Base-by-base conservation (phyloP, 2,888 invertebrate species). In the Acleris holmiana region DNA sequence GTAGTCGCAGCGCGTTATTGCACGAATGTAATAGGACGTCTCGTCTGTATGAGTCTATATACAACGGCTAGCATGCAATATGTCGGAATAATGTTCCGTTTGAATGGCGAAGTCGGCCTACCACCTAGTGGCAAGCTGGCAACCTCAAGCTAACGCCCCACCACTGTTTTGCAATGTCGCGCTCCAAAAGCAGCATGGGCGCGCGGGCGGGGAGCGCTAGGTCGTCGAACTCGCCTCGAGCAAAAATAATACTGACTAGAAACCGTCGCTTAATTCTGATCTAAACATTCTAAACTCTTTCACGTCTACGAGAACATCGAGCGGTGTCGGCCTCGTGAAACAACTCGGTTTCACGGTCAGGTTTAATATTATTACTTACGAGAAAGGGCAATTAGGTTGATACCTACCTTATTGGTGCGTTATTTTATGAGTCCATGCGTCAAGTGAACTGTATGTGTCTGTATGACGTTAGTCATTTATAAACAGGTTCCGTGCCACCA, bases 121-220 rank as follows among this genome's bases (percentile, higher is more conserved):
- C 63, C 57, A 55, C 51, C 46, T 57, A 59, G 61, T 66, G 67
- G 53, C 49, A 47, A 63, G 63, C 60, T 63, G 63, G 59, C 56
- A 57, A 62, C 66, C 44, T 64, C 64, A 66, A 61, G 61, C 56
- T 53, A 61, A 71, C 75, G 71, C 77, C 74, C 75, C 77, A 74
- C 77, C 73, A 76, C 72, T 68, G 71, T 82, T 81, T 81, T 82
- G 87, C 86, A 86, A 88, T 86, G 86, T 86, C 82, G 85, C 85
- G 84, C 85, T 86, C 86, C 82, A 86, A 78, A 88, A 88, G 83
- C 82, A 85, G 78, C 76, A 77, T 76, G 74, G 76, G 78, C 73
- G 82, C 80, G 83, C 80, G 80, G 82, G 83, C 80, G 86, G 81
- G 77, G 80, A 77, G 72, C 69, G 79, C 67, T 69, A 78, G 88